Conservation (phyloP, 2,797 vertebrate genomes). For the Borostomias antarcticus region DNA sequence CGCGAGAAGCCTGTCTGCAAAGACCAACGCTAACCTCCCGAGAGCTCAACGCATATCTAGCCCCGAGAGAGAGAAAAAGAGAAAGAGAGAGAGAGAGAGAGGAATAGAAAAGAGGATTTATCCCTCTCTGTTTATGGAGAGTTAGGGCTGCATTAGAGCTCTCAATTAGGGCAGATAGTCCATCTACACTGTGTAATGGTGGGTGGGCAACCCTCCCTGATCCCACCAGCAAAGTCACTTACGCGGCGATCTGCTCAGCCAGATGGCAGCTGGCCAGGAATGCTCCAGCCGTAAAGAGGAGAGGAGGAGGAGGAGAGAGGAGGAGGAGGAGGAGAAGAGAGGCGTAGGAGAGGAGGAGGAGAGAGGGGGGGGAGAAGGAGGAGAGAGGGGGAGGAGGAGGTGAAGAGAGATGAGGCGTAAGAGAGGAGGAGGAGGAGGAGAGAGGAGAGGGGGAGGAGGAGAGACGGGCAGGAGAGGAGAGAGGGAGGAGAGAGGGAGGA, state of each 20-base stretch:
- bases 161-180: conserved; percentile 75
- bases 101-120: conserved; percentile 55
- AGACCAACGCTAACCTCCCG: neutral
- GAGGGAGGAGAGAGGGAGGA: conserved; percentile 22
- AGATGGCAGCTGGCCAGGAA: conserved; percentile 66
- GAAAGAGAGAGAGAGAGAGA: too few relatives aligned
- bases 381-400: conserved; percentile 16
- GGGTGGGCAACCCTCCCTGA: conserved; percentile 14
- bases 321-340: conserved; percentile 15
- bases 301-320: conserved; percentile 26
- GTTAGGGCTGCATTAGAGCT: conserved; percentile 66
- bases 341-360: conserved; percentile 10
- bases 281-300: conserved; percentile 39
- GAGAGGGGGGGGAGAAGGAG: conserved; percentile 25
- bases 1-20: neutral
- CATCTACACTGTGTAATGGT: conserved; percentile 70
- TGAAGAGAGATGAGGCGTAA: too few relatives aligned
- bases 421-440: conserved; percentile 23
- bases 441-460: conserved; percentile 27
- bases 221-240: conserved; percentile 56
- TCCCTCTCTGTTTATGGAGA: conserved; percentile 54
- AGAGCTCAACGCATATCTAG: neutral
- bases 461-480: neutral
- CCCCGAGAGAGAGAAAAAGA: neutral
- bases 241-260: conserved; percentile 50